phyloP scores from a whole-genome alignment of 1,140 invertebrate species.

The Caerostris darwini region DNA sequence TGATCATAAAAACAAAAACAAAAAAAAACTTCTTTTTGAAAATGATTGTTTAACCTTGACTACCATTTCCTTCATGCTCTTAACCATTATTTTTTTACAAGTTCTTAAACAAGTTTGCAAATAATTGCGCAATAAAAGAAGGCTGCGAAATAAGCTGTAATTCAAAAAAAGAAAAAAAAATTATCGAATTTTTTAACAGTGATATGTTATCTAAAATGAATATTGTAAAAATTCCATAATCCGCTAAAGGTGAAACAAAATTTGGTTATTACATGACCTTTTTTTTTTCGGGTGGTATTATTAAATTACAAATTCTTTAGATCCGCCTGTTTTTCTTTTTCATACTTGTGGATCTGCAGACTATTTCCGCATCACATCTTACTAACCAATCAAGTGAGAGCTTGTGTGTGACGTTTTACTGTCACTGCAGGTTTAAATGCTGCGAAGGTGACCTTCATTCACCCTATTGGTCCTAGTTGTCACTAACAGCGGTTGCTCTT shows the following conservation, averaged over 20 bases:
- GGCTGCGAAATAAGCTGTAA: neutral
- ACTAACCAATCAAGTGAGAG: slow-evolving; percentile 38
- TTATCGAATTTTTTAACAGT: too few relatives aligned
- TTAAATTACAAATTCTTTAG: slow-evolving; percentile 1
- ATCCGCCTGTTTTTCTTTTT: slow-evolving; percentile 15
- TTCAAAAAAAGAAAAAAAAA: too few relatives aligned
- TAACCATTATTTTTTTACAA: neutral
- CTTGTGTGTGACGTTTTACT: slow-evolving; percentile 35
- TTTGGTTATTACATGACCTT: neutral
- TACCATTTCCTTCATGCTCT: too few relatives aligned
- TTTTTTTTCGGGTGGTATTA: neutral
- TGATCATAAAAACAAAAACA: too few relatives aligned
- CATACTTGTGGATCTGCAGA: neutral
- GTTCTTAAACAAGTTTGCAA: neutral
- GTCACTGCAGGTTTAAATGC: slow-evolving; percentile 71
- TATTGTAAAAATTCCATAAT: neutral
- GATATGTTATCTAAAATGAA: neutral
- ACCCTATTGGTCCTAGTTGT: slow-evolving; percentile 66
- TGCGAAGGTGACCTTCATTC: slow-evolving; percentile 75
- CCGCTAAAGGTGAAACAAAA: neutral
- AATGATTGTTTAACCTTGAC: too few relatives aligned
- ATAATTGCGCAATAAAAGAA: neutral
- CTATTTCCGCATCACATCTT: neutral
- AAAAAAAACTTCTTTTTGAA: too few relatives aligned
- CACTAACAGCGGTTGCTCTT: slow-evolving; percentile 29